A percentile compares a stretch with the other conserved stretches of the same genome.
phyloP scores from a whole-genome alignment of 2,797 vertebrate species.

The Lagorchestes hirsutus region DNA sequence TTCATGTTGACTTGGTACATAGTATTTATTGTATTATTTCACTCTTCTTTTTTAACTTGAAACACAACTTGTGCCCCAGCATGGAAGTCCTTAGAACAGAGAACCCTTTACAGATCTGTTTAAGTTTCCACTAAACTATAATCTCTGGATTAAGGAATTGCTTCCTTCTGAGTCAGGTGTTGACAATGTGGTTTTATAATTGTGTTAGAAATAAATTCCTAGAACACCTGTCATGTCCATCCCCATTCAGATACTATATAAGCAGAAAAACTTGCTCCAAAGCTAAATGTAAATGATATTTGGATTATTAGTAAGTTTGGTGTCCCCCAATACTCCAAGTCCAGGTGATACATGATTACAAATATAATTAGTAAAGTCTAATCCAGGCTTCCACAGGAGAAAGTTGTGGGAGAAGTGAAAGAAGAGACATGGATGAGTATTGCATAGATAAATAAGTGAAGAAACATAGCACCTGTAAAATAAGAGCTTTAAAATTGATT shows the following conservation, averaged over 20 bases:
- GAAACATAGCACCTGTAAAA: background rate
- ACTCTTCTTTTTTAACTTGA: background rate
- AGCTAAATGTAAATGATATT: background rate
- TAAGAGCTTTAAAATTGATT: background rate
- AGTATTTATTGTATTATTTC: background rate
- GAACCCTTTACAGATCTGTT: background rate
- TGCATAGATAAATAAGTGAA: background rate
- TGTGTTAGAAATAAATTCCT: background rate
- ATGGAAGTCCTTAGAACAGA: background rate
- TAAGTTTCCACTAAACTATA: background rate
- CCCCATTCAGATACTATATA: background rate
- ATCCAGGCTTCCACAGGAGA: background rate
- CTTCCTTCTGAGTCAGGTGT: background rate
- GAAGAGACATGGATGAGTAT: background rate
- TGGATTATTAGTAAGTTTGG: background rate
- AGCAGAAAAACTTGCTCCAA: background rate
- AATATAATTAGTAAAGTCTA: background rate
- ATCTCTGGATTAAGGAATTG: conserved; percentile 1
- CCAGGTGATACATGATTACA: too few species aligned
- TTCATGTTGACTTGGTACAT: background rate
- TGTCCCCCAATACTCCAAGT: background rate
- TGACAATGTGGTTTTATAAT: background rate
- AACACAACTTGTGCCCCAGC: background rate
- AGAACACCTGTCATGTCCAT: background rate
- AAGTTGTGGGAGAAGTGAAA: background rate